Base-by-base conservation (phyloP, 2,888 invertebrate species). In the Hydrotaea diabolus region DNA sequence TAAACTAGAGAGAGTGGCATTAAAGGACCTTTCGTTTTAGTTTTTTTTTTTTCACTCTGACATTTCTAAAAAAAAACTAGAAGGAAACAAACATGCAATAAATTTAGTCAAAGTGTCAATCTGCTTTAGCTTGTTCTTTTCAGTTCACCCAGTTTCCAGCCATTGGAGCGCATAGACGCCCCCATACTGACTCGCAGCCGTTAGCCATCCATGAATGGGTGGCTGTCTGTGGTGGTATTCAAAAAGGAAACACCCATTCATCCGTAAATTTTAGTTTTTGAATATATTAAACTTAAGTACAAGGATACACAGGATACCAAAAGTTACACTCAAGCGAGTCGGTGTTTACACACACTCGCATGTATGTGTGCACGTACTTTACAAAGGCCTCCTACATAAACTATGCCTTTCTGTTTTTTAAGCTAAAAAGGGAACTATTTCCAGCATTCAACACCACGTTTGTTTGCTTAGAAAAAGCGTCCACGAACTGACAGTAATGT, bases 51-150 rank as follows among this genome's bases (percentile, higher is more conserved):
- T 0, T 66, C 31, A 2, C 31, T 77, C 66, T 69, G 46, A 69
- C 69, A 78, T 74, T 73, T 66, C 11, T 17, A 31, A 21, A 46
- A 66, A 7, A 75, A 39, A 39, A 39, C 39, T 1, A 39, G 13
- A 13, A 39, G 9, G 39, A 66, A 66, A 43, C 17, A 4, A 13
- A 43, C 17, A 4, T 26, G 55, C 79, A 59, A 82, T 79, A 82
- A 75, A 79, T 82, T 82, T 64, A 69, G 0, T 17, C 55, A 72
- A 81, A 77, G 73, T 79, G 79, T 72, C 77, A 80, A 80, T 72
- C 79, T 76, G 64, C 55, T 75, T 79, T 53, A 21, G 19, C 31
- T 1, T 49, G 1, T 46, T 49, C n/a, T 71, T 72, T 21, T 53
- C 11, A 23, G 17, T 36, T 55, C 53, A n/a, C 31, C 11, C 39